These are phyloP conservation scores for Ernsta delagoae DNA, from an alignment of 2,888 invertebrate species.

Conservation along the genomic window DNA sequence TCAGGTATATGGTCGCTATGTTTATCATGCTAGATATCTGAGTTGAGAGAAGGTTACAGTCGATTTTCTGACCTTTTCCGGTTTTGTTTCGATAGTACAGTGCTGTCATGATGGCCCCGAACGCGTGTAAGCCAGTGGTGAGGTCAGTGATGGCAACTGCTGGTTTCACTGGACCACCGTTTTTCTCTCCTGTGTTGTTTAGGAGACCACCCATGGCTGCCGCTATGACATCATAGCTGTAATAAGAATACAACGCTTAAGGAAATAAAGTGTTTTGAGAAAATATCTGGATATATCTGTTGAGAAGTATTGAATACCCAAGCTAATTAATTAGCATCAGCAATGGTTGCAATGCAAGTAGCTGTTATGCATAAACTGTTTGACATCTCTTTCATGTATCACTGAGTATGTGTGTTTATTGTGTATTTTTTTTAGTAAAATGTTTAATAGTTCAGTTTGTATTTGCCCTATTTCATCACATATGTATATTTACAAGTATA, in stretches of 20 bases:
- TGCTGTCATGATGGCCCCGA: conserved; percentile 97
- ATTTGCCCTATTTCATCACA: too few relatives aligned
- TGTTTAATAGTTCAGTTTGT: too few relatives aligned
- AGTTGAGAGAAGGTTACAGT: conserved; percentile 96
- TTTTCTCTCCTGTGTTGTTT: conserved; percentile 93
- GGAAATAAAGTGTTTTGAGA: too few relatives aligned
- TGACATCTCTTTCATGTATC: too few relatives aligned
- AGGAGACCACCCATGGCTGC: conserved; percentile 96
- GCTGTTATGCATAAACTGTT: too few relatives aligned
- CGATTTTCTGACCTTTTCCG: conserved; percentile 95
- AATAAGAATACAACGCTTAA: conserved; percentile 45
- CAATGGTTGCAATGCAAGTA: too few relatives aligned
- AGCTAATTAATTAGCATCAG: too few relatives aligned
- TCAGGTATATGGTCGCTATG: conserved; percentile 95
- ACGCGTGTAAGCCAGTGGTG: conserved; percentile 96
- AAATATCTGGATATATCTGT: too few relatives aligned
- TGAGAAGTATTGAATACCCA: too few relatives aligned
- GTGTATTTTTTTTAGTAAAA: too few relatives aligned
- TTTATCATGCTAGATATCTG: conserved; percentile 96
- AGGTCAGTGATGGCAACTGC: conserved; percentile 97
- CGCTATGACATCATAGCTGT: conserved; percentile 95
- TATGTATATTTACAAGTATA: too few relatives aligned
- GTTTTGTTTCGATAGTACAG: conserved; percentile 91
- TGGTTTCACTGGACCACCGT: conserved; percentile 94
- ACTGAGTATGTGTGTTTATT: too few relatives aligned